A percentile compares a stretch with the other conserved stretches of the same genome.
Evolutionary conservation across 2,888 invertebrate genomes (phyloP).

Genomic region (Drosophila neutralis): DNA sequence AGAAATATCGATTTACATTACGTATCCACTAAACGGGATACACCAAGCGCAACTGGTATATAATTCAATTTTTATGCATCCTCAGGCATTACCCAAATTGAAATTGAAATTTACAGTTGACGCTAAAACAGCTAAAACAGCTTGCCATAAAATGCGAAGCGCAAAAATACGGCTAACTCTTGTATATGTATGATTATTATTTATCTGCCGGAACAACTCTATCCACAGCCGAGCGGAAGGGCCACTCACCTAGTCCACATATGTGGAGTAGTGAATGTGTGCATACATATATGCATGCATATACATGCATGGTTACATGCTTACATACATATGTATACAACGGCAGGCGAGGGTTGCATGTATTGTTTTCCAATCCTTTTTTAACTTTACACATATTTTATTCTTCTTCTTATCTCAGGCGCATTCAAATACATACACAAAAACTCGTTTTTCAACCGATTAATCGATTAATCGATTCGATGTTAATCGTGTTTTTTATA

Average conservation of each 20-base stretch:
- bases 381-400: not conserved
- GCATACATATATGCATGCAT: not conserved
- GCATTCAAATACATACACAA: no score
- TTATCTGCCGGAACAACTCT: slow-evolving; percentile 24
- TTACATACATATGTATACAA: not conserved
- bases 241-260: slow-evolving; percentile 2
- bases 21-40: slow-evolving; percentile 32
- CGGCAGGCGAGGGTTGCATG: slow-evolving; percentile 23
- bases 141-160: slow-evolving; percentile 38
- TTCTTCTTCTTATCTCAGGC: no score
- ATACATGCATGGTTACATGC: slow-evolving; percentile 1
- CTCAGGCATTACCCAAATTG: slow-evolving; percentile 66
- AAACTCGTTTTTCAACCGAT: no score
- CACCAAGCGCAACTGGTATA: slow-evolving; percentile 48
- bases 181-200: slow-evolving; percentile 32
- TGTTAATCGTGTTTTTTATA: no score
- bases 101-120: slow-evolving; percentile 50
- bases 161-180: slow-evolving; percentile 3
- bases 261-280: not conserved
- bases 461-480: no score
- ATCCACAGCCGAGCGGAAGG: not conserved
- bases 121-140: slow-evolving; percentile 38
- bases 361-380: not conserved
- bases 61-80: slow-evolving; percentile 67
- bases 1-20: slow-evolving; percentile 43